Evolutionary conservation across 2,113 vertebrate genomes (phyloP).

Genomic region (Mormoops blainvillei): DNA sequence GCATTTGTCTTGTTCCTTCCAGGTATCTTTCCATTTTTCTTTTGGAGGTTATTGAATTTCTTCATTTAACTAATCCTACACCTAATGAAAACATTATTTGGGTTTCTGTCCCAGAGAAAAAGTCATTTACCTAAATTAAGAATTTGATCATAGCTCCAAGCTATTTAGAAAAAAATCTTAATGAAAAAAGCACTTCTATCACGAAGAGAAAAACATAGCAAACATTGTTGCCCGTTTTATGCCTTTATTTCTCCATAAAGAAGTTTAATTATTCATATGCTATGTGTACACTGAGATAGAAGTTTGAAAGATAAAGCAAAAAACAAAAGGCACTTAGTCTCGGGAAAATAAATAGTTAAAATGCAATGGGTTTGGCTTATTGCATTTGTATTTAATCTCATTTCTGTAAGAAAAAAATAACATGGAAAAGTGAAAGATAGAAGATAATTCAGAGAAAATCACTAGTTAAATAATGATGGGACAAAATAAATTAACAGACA

Average conservation of each 20-base stretch:
- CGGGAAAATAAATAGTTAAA: conserved; percentile 4
- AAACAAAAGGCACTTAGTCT: background rate
- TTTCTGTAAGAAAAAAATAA: background rate
- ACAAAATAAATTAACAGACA: background rate
- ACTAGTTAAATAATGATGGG: background rate
- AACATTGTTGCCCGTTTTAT: background rate
- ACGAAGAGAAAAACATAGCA: background rate
- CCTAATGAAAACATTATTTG: background rate
- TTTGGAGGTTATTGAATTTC: background rate
- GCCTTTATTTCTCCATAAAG: background rate
- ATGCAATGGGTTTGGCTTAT: background rate
- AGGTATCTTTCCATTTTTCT: background rate
- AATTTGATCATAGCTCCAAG: background rate
- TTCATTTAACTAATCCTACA: background rate
- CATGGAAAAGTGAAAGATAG: background rate
- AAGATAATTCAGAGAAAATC: background rate
- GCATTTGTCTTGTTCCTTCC: background rate
- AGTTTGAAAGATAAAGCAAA: background rate
- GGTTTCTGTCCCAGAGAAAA: background rate
- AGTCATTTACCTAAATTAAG: background rate
- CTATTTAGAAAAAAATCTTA: background rate
- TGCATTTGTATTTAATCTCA: background rate
- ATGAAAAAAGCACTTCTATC: background rate
- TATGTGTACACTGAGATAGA: background rate
- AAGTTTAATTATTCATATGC: background rate